Evolutionary conservation across 2,888 invertebrate genomes (phyloP).

Genomic region (Synanthedon andrenaeformis): DNA sequence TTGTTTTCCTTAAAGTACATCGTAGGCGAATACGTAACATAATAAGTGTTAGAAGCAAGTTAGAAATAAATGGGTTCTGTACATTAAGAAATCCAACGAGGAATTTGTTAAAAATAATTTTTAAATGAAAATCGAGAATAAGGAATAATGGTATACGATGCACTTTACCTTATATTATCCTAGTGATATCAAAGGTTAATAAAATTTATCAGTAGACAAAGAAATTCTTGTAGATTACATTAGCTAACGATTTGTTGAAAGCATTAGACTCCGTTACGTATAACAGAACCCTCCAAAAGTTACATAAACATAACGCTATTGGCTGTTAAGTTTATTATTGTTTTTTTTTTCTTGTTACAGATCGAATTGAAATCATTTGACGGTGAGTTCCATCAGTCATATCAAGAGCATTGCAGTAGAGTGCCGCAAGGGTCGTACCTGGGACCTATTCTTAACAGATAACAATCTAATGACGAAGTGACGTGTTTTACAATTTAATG

Average conservation of each 20-base stretch:
- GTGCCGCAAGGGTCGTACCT: constrained; percentile 42
- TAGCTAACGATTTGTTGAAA: constrained; percentile 4
- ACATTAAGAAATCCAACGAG: neutral
- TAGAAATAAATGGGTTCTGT: neutral
- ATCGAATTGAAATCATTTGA: constrained; percentile 64
- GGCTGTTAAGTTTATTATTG: constrained; percentile 56
- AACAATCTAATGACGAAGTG: constrained; percentile 19
- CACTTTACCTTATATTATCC: too few relatives aligned
- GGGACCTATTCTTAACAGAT: constrained; percentile 21
- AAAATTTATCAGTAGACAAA: too few relatives aligned
- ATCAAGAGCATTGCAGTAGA: constrained; percentile 34
- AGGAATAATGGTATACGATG: too few relatives aligned
- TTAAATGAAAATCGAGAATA: too few relatives aligned
- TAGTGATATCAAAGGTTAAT: too few relatives aligned
- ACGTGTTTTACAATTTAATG: constrained; percentile 19
- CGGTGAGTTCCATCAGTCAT: constrained; percentile 42
- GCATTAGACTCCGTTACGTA: constrained; percentile 20
- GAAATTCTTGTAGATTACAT: too few relatives aligned
- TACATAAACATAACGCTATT: constrained; percentile 28
- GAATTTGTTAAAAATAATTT: too few relatives aligned
- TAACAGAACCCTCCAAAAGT: constrained; percentile 18
- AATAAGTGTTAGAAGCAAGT: neutral
- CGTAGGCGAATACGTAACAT: constrained; percentile 13
- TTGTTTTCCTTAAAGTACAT: constrained; percentile 29
- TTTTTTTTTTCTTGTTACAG: constrained; percentile 64